Evolutionary conservation across 1,140 invertebrate genomes (phyloP).

Genomic region (Aphelinus certus): DNA sequence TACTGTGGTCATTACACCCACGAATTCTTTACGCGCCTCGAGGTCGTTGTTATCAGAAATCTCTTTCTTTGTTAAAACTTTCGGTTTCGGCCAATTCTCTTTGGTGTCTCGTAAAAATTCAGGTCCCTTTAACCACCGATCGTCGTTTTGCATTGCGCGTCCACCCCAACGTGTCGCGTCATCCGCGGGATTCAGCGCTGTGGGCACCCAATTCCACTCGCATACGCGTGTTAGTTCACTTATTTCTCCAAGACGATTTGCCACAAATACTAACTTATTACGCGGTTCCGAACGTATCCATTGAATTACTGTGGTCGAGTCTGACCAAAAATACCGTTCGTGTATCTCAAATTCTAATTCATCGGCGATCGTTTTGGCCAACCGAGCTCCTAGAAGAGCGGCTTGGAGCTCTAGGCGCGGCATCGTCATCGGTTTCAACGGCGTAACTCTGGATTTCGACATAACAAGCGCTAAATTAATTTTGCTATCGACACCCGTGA

Average conservation of each 20-base stretch:
- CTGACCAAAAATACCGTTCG: constrained; percentile 45
- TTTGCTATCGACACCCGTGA: no score
- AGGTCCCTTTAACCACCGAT: constrained; percentile 8
- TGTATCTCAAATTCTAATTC: not conserved
- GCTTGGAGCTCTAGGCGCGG: constrained; percentile 56
- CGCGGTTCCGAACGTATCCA: constrained; percentile 48
- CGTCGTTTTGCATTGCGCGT: no score
- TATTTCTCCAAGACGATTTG: constrained; percentile 7
- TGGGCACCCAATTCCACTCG: constrained; percentile 20
- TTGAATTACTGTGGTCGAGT: constrained; percentile 48
- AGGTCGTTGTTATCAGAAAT: no score
- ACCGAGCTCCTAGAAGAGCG: constrained; percentile 43
- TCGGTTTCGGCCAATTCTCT: not conserved
- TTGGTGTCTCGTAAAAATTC: not conserved
- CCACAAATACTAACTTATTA: constrained; percentile 37
- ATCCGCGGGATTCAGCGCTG: not conserved
- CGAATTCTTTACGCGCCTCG: no score
- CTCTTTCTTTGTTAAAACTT: not conserved
- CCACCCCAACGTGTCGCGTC: not conserved
- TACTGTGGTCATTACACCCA: no score
- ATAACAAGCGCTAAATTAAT: not conserved
- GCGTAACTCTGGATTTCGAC: constrained; percentile 49
- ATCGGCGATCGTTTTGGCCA: not conserved
- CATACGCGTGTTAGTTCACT: not conserved
- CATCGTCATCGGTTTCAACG: constrained; percentile 50